These are phyloP conservation scores for Upupa epops DNA, from an alignment of 2,113 vertebrate genomes.

Conservation along the genomic window DNA sequence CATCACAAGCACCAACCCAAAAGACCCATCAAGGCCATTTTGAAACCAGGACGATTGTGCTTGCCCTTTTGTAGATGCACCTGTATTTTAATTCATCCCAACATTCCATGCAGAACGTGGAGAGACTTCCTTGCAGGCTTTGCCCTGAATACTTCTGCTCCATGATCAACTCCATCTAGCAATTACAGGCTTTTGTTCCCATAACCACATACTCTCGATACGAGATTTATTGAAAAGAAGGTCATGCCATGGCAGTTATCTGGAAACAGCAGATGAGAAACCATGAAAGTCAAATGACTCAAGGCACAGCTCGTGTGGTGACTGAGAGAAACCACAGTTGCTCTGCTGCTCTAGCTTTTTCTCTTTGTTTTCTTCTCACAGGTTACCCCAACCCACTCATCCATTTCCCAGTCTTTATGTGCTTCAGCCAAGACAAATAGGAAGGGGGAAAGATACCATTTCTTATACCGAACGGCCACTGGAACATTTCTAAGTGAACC, in stretches of 20 bases:
- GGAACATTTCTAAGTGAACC: conserved; percentile 5
- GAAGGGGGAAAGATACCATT: not conserved
- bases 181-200: not conserved
- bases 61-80: not conserved
- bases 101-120: not conserved
- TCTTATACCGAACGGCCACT: not conserved
- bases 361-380: conserved; percentile 4
- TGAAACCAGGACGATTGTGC: too few relatives aligned
- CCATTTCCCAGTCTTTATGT: not conserved
- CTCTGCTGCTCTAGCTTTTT: not conserved
- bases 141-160: not conserved
- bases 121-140: not conserved
- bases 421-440: conserved; percentile 22
- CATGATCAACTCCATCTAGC: not conserved
- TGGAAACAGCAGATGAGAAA: conserved; percentile 10
- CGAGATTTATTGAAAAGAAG: not conserved
- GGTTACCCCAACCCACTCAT: conserved; percentile 20
- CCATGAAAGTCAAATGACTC: not conserved
- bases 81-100: not conserved
- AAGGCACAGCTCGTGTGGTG: not conserved
- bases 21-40: too few relatives aligned
- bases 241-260: not conserved
- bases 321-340: not conserved
- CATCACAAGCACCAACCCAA: too few relatives aligned
- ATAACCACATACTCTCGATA: not conserved